These are phyloP conservation scores for Cyclargus thomasi DNA, from an alignment of 1,140 invertebrate genomes.

Conservation along the genomic window DNA sequence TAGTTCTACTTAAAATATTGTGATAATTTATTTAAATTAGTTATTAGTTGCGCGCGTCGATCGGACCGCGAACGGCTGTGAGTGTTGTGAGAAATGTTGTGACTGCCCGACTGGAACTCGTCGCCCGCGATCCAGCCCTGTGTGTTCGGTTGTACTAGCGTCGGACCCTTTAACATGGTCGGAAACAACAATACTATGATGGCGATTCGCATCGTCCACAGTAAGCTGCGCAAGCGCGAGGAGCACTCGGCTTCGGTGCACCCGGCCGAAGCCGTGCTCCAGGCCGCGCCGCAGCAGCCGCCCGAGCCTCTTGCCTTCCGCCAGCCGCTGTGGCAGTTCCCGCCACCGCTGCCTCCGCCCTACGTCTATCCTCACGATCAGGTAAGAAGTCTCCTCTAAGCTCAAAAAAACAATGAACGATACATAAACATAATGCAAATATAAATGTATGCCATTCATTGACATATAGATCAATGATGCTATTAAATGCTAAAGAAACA, in stretches of 20 bases:
- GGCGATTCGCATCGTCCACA: constrained; percentile 90
- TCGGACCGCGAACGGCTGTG: constrained; percentile 67
- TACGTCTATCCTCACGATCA: constrained; percentile 87
- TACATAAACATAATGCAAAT: no score
- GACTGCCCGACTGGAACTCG: constrained; percentile 71
- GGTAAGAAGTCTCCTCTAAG: constrained; percentile 68
- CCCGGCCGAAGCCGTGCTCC: constrained; percentile 78
- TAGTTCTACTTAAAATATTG: constrained; percentile 71
- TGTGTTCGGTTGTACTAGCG: constrained; percentile 67
- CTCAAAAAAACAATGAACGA: no score
- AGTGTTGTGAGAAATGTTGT: constrained; percentile 72
- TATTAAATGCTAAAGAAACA: constrained; percentile 18
- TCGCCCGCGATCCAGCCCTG: constrained; percentile 69
- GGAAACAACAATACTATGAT: constrained; percentile 88
- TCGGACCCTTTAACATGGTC: constrained; percentile 78
- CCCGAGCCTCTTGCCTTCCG: constrained; percentile 74
- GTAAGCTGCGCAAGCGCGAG: constrained; percentile 88
- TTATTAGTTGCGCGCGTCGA: constrained; percentile 62
- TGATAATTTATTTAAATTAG: constrained; percentile 75
- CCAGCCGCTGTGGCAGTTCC: constrained; percentile 86
- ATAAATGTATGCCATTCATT: no score
- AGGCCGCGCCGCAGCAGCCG: constrained; percentile 72
- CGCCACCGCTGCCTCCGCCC: constrained; percentile 82
- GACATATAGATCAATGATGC: no score
- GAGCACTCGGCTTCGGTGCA: constrained; percentile 81